A percentile compares a stretch with the other conserved stretches of the same genome.
Conservation (phyloP, 2,113 vertebrate species). For the Ploceus nigricollis region DNA sequence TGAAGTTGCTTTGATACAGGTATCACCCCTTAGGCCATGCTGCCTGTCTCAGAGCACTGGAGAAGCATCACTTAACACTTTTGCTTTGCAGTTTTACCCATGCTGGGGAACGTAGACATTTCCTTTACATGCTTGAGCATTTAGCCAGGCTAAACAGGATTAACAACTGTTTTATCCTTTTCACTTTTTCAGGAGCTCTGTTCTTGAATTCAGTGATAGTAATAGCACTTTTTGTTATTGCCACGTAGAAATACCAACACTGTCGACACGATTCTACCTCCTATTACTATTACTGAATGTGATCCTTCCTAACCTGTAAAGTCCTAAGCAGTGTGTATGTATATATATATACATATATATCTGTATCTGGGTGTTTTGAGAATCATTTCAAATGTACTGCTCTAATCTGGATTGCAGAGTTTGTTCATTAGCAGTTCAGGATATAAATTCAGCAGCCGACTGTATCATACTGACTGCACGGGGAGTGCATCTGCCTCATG, state of each 20-base stretch:
- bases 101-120: neutral
- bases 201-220: conserved; percentile 75
- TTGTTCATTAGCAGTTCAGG: conserved; percentile 37
- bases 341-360: neutral
- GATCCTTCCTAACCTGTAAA: conserved; percentile 69
- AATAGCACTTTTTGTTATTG: conserved; percentile 40
- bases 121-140: neutral
- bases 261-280: conserved; percentile 32
- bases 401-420: conserved; percentile 42
- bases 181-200: conserved; percentile 70
- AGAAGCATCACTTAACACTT: neutral
- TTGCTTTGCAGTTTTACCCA: neutral
- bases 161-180: conserved; percentile 53
- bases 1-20: neutral
- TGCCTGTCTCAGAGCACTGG: neutral
- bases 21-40: neutral
- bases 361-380: neutral
- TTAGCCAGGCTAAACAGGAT: neutral
- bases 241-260: conserved; percentile 39
- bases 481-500: conserved; percentile 26
- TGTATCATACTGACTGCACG: conserved; percentile 31
- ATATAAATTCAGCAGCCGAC: conserved; percentile 30
- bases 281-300: conserved; percentile 65
- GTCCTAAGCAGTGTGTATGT: neutral
- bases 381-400: conserved; percentile 13